A percentile compares a stretch with the other conserved stretches of the same genome.
Conservation (phyloP, 2,113 vertebrate species). For the Melozone crissalis region DNA sequence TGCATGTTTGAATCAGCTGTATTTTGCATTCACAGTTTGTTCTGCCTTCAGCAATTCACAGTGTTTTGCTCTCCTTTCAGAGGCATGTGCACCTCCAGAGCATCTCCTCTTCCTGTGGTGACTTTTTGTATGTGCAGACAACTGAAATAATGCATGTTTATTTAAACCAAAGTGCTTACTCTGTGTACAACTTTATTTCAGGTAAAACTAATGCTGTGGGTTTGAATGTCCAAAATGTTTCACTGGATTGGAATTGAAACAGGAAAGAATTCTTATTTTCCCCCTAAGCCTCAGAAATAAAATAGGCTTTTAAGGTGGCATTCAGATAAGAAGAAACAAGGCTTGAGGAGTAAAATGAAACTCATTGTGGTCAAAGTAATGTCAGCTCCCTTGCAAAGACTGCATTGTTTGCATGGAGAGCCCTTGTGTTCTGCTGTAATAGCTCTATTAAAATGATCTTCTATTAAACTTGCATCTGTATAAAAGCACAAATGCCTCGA, state of each 20-base stretch:
- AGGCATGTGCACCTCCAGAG: background rate
- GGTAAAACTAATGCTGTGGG: background rate
- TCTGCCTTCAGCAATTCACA: background rate
- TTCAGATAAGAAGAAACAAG: background rate
- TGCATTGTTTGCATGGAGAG: background rate
- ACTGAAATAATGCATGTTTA: background rate
- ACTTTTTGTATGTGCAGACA: background rate
- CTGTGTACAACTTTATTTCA: background rate
- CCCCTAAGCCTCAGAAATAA: background rate
- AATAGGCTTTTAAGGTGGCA: background rate
- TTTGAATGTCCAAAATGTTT: background rate
- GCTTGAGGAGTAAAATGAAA: background rate
- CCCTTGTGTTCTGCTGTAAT: constrained; percentile 1
- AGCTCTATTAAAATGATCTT: constrained; percentile 19
- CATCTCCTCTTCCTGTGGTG: background rate
- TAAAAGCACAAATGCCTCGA: background rate
- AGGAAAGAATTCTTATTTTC: background rate
- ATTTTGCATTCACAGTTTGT: background rate
- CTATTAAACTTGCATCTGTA: background rate
- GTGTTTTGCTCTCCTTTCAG: background rate
- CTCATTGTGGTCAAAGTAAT: background rate
- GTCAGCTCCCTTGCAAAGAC: background rate
- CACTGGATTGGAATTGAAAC: background rate
- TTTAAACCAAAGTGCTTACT: background rate
- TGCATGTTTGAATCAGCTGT: background rate